Evolutionary conservation across 2,888 invertebrate genomes (phyloP), one percentile per base, ranked within the genome.

Genomic region (Drosophila affinis): DNA sequence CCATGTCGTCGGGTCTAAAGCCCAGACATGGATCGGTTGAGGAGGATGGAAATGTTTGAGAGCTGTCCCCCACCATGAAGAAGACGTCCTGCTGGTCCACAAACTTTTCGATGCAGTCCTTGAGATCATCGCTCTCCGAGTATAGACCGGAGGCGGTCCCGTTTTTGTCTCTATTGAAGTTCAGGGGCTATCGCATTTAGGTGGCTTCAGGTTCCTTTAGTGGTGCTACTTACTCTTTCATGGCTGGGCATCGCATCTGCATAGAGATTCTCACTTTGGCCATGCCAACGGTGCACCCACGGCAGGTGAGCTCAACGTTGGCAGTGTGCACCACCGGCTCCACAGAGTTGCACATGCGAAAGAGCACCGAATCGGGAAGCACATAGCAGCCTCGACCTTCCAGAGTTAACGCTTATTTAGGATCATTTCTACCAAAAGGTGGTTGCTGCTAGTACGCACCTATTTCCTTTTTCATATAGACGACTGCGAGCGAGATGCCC

Each of bases 201-300:
- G 61, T 64, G 51, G 58, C 62, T 58, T 61, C 68, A 63, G 69
- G 77, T 62, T 75, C 69, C 61, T 55, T 52, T 52, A 53, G 45
- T 51, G 72, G 55, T 55, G 60, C 56, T 81, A 85, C 85, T 85
- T 78, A 85, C 79, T 62, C 65, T 55, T 74, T 70, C n/a, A 78
- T 12, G 52, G 14, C 24, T 49, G 55, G 79, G 52, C 83, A 79
- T 17, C 65, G 53, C 79, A 76, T 75, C 21, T 6, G 47, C 67
- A 80, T 65, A 51, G 69, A 52, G 9, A 80, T 72, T 21, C 72
- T 72, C 21, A 79, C 47, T 4, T 60, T 71, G 51, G 59, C 53
- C 53, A 79, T 60, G 67, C 79, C 86, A 45, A 83, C 85, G 9
- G 87, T 87, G 46, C 81, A 78, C 24, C 83, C 86, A 18, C 74